A percentile compares a stretch with the other conserved stretches of the same genome.
Conservation (phyloP, 2,888 invertebrate genomes). For the Oscheius sp. region DNA sequence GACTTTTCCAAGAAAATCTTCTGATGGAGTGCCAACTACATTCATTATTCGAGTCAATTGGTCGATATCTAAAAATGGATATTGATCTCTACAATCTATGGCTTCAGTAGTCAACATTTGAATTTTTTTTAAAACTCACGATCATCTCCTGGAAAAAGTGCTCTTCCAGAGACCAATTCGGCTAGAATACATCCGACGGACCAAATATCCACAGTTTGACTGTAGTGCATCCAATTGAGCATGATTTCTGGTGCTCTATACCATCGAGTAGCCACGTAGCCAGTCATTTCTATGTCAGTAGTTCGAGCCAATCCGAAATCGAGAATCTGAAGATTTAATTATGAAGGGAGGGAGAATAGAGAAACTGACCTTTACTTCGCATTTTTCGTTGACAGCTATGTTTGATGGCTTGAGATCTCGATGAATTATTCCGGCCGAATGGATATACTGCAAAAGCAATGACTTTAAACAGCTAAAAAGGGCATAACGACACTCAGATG, state of each 20-base stretch:
- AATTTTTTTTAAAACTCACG: slow-evolving; percentile 40
- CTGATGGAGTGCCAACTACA: slow-evolving; percentile 89
- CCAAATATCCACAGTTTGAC: slow-evolving; percentile 79
- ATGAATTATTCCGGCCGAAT: slow-evolving; percentile 96
- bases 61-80: slow-evolving; percentile 88
- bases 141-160: slow-evolving; percentile 66
- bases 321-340: slow-evolving; percentile 75
- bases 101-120: neutral
- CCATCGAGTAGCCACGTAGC: slow-evolving; percentile 83
- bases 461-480: neutral
- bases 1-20: slow-evolving; percentile 89
- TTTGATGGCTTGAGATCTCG: slow-evolving; percentile 97
- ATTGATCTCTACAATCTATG: neutral
- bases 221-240: slow-evolving; percentile 89
- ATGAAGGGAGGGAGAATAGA: neutral
- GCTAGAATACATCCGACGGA: slow-evolving; percentile 68
- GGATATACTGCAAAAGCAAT: slow-evolving; percentile 84
- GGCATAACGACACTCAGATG: neutral
- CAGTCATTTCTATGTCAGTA: slow-evolving; percentile 77
- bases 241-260: slow-evolving; percentile 68
- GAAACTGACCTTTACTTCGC: slow-evolving; percentile 82
- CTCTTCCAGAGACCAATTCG: slow-evolving; percentile 61
- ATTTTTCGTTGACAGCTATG: slow-evolving; percentile 98
- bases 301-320: slow-evolving; percentile 67
- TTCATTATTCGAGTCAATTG: slow-evolving; percentile 96